Conservation (phyloP, 1,140 invertebrate species). For the Hylaeus volcanicus region DNA sequence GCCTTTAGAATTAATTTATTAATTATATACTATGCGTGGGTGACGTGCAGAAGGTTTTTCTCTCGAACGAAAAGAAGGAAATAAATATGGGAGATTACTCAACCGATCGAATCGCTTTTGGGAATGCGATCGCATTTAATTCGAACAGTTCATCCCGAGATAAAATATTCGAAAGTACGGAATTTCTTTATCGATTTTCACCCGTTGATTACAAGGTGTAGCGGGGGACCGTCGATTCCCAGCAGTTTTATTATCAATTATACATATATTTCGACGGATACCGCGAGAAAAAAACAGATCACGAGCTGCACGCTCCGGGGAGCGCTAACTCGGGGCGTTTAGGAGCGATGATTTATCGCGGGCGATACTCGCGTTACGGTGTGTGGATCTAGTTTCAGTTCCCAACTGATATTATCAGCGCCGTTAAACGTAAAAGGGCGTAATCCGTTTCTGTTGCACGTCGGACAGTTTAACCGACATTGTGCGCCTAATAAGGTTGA, state of each 20-base stretch:
- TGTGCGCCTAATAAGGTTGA: constrained; percentile 23
- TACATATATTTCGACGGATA: constrained; percentile 14
- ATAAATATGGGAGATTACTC: too few species aligned
- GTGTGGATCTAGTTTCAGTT: constrained; percentile 19
- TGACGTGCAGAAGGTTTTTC: too few species aligned
- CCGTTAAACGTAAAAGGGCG: constrained; percentile 29
- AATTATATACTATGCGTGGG: too few species aligned
- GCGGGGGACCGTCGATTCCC: too few species aligned
- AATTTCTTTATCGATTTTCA: too few species aligned
- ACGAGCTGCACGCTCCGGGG: not conserved
- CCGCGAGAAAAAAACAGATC: not conserved
- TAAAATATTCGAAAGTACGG: too few species aligned
- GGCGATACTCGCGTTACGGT: not conserved
- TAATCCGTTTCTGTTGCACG: constrained; percentile 18
- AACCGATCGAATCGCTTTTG: too few species aligned
- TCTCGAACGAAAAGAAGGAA: too few species aligned
- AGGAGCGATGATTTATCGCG: constrained; percentile 16
- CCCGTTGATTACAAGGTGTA: not conserved
- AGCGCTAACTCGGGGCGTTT: not conserved
- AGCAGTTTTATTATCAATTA: constrained; percentile 33
- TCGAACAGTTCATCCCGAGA: not conserved
- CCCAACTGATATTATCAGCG: constrained; percentile 19
- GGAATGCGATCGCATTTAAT: not conserved
- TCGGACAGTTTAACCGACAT: not conserved
- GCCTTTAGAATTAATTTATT: too few species aligned